Evolutionary conservation across 2,888 invertebrate genomes (phyloP), one percentile per base, ranked within the genome.

Genomic region (Spisula solida): DNA sequence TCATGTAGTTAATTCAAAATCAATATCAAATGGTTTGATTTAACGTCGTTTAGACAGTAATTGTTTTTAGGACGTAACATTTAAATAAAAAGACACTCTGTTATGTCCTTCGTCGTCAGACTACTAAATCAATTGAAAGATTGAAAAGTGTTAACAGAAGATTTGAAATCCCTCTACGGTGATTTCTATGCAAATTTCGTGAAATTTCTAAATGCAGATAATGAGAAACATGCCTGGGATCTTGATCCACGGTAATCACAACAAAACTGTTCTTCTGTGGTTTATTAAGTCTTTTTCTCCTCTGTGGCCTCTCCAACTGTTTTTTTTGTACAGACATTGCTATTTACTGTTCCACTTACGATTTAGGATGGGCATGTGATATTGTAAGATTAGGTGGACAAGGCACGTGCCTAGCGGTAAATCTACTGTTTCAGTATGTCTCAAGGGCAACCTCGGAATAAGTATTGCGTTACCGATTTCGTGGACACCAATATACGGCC

Each of bases 121-220:
- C 25, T 25, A 66, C n/a, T 66, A 66, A 66, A 66, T 66, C 60
- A 66, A 66, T 66, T 66, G 4, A 25, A 25, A 25, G 25, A n/a
- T 66, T 66, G 60, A 66, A 66, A 25, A 10, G 60, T n/a, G 25
- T 66, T 66, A 66, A 66, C 25, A 66, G 25, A 66, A 66, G n/a
- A 66, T 25, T 66, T 66, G 6, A 25, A 25, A 66, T 66, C n/a
- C 60, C 25, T n/a, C 25, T 25, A 66, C 6, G 25, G n/a, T 66
- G n/a, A 66, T 66, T 66, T 12, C 25, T 1, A 10, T 12, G 25
- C 60, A 66, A 66, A 66, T 66, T 66, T 25, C n/a, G 60, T 5
- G 8, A 66, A 66, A 25, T 66, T 66, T 0, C 1, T 12, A 10
- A 66, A 66, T 25, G 60, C 60, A 66, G n/a, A 66, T 25, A 66